A percentile compares a stretch with the other conserved stretches of the same genome.
Conservation (phyloP, 2,113 vertebrate genomes). For the Phylloscopus whistleri region DNA sequence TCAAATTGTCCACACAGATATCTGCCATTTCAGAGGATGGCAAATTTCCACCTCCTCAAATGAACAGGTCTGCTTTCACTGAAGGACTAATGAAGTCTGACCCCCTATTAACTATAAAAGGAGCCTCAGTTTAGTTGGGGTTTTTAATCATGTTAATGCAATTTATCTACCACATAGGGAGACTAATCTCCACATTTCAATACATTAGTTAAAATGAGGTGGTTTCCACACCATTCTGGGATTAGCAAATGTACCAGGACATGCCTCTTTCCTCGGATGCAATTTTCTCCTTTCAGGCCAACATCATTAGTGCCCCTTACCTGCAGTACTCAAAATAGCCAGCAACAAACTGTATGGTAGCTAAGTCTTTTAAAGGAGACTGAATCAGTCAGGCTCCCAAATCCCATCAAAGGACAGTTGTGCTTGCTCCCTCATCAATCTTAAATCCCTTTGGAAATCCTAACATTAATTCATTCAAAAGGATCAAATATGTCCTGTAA, state of each 20-base stretch:
- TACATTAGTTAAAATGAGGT: background rate
- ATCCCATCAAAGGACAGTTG: background rate
- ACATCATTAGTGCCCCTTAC: background rate
- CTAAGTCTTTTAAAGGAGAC: background rate
- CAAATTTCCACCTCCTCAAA: background rate
- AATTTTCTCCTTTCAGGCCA: background rate
- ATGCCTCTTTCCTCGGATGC: background rate
- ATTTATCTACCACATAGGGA: background rate
- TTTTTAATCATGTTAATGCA: conserved; percentile 41
- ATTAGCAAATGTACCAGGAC: background rate
- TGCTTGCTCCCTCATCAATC: background rate
- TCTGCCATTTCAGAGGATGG: background rate
- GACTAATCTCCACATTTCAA: conserved; percentile 22
- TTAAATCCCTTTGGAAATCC: background rate
- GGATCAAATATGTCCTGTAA: background rate
- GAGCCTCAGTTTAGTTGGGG: background rate
- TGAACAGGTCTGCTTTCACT: background rate
- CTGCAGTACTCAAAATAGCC: conserved; percentile 10
- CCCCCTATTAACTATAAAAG: background rate
- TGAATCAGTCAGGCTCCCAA: background rate
- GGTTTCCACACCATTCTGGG: background rate
- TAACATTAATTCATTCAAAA: background rate
- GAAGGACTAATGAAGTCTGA: conserved; percentile 20
- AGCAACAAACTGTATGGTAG: background rate
- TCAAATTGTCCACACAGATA: background rate